Percentiles rank a stretch among this genome's conserved stretches.
Evolutionary conservation across 2,113 vertebrate genomes (phyloP).

Genomic region (Caranx ignobilis): DNA sequence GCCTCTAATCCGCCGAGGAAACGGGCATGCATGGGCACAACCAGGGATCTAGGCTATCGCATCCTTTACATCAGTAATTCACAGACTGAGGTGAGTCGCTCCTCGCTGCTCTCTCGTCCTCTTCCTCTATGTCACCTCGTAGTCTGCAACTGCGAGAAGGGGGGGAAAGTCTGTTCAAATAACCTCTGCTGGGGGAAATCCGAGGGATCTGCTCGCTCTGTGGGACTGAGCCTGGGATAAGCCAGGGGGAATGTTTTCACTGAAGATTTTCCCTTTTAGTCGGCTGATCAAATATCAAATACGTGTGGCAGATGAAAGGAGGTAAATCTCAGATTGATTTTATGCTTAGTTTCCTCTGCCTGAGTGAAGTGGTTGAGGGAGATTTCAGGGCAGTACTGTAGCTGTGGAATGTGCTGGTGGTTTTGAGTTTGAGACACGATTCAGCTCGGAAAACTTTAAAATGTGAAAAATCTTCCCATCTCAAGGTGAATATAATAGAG

Average conservation of each 20-base stretch:
- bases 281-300: conserved; percentile 49
- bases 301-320: conserved; percentile 43
- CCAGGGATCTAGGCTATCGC: conserved; percentile 68
- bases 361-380: conserved; percentile 8
- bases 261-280: conserved; percentile 47
- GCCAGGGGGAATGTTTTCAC: conserved; percentile 44
- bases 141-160: conserved; percentile 17
- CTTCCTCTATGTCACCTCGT: conserved; percentile 64
- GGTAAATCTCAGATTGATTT: conserved; percentile 41
- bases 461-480: conserved; percentile 14
- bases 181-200: conserved; percentile 60
- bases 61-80: conserved; percentile 76
- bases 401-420: conserved; percentile 33
- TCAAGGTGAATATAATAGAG: not conserved
- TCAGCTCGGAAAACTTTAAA: conserved; percentile 67
- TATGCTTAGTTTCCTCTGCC: conserved; percentile 38
- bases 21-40: conserved; percentile 75
- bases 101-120: conserved; percentile 39
- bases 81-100: conserved; percentile 81
- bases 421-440: conserved; percentile 30
- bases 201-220: conserved; percentile 45
- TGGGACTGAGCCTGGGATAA: conserved; percentile 55
- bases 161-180: conserved; percentile 40
- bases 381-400: not conserved
- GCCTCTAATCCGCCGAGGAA: conserved; percentile 53